phyloP scores from a whole-genome alignment of 2,797 vertebrate species.

The Geotria australis region DNA sequence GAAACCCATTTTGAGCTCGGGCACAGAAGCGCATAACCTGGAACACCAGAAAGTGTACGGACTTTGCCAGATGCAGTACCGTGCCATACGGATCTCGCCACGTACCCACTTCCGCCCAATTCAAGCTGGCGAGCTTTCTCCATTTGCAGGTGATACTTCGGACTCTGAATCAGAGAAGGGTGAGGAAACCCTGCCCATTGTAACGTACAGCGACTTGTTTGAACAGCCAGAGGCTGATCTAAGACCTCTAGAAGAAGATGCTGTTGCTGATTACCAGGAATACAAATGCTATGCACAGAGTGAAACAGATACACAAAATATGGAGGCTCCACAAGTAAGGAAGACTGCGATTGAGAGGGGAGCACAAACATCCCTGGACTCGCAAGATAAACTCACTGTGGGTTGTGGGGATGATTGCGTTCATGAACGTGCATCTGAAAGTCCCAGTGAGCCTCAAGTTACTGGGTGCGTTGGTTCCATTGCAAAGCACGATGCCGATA shows the following conservation, averaged over 20 bases:
- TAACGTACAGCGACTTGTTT: conserved; percentile 39
- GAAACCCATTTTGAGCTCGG: conserved; percentile 83
- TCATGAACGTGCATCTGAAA: too few relatives aligned
- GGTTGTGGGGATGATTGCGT: too few relatives aligned
- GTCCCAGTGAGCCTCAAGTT: too few relatives aligned
- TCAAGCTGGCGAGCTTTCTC: conserved; percentile 82
- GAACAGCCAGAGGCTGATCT: conserved; percentile 90
- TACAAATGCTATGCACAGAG: conserved; percentile 85
- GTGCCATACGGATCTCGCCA: conserved; percentile 91
- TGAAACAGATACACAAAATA: conserved; percentile 93
- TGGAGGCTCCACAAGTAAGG: conserved; percentile 56
- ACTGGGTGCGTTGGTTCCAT: too few relatives aligned
- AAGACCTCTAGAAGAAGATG: conserved; percentile 90
- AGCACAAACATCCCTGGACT: conserved; percentile 96
- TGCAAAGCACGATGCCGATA: too few relatives aligned
- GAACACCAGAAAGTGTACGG: conserved; percentile 50
- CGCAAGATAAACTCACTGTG: conserved; percentile 26
- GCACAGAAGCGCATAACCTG: conserved; percentile 55
- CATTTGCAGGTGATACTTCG: conserved; percentile 66
- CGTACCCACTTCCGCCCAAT: conserved; percentile 97
- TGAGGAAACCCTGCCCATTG: conserved; percentile 29
- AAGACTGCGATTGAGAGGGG: conserved; percentile 99
- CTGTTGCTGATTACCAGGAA: conserved; percentile 35
- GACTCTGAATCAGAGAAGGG: conserved; percentile 92
- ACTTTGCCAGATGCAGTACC: conserved; percentile 71